Evolutionary conservation across 2,888 invertebrate species (phyloP).

Genomic region (Meteorus colon): DNA sequence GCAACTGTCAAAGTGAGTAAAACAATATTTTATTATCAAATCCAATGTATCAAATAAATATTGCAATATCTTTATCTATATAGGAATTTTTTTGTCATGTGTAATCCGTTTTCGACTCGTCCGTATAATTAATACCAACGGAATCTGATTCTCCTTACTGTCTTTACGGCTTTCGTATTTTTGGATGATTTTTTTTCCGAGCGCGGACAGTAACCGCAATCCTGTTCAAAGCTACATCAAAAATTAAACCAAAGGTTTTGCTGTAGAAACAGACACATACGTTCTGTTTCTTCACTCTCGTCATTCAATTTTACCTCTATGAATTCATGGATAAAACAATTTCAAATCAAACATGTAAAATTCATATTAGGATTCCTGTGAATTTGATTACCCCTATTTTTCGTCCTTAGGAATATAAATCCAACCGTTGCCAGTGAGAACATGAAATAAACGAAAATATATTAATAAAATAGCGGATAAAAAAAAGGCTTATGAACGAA

Average conservation of each 20-base stretch:
- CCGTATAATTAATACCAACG: too few species aligned
- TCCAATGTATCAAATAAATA: background rate
- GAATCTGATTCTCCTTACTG: too few species aligned
- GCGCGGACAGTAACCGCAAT: conserved; percentile 71
- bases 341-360: background rate
- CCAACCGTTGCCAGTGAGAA: background rate
- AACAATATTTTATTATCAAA: conserved; percentile 6
- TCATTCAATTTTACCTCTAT: conserved; percentile 25
- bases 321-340: background rate
- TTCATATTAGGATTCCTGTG: conserved; percentile 37
- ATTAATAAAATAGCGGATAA: conserved; percentile 7
- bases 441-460: background rate
- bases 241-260: conserved; percentile 74
- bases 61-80: background rate
- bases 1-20: conserved; percentile 92
- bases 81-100: background rate
- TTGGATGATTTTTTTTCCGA: conserved; percentile 3
- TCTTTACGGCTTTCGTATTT: background rate
- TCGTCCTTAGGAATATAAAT: background rate
- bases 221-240: conserved; percentile 74
- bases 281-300: background rate
- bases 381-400: conserved; percentile 22
- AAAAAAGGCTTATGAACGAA: conserved; percentile 33
- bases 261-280: conserved; percentile 48
- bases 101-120: background rate